A percentile compares a stretch with the other conserved stretches of the same genome.
These are phyloP conservation scores for Blastobasis adustella DNA, from an alignment of 2,888 invertebrate species.

Conservation along the genomic window DNA sequence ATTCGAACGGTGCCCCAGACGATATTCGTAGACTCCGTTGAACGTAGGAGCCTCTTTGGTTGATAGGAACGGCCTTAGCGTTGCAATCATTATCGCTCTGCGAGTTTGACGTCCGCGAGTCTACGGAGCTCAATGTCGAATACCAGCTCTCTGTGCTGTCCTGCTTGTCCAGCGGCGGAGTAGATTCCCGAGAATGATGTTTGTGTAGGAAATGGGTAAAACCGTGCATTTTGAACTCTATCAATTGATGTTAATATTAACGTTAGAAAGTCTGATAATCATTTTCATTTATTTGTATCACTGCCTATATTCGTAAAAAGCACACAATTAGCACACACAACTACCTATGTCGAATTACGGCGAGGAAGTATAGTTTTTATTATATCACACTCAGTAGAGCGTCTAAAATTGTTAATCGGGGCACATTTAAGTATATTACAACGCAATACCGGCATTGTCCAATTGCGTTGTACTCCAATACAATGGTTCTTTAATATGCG, in stretches of 20 bases:
- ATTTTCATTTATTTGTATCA: no score
- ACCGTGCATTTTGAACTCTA: constrained; percentile 55
- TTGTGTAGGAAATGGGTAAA: constrained; percentile 59
- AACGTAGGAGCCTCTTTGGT: constrained; percentile 35
- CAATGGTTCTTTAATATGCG: no score
- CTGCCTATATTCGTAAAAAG: no score
- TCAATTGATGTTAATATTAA: neutral
- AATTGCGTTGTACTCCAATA: no score
- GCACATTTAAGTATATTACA: no score
- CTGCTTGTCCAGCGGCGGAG: constrained; percentile 49
- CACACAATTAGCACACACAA: no score
- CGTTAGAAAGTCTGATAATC: no score
- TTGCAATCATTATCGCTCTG: constrained; percentile 28
- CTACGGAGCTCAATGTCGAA: constrained; percentile 40
- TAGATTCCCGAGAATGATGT: constrained; percentile 44
- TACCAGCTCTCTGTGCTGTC: constrained; percentile 66
- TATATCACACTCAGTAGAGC: no score
- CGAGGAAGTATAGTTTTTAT: no score
- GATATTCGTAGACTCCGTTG: constrained; percentile 42
- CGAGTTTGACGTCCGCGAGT: constrained; percentile 36
- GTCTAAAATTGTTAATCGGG: no score
- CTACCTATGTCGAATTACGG: no score
- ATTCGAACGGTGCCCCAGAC: constrained; percentile 44
- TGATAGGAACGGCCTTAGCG: constrained; percentile 43
- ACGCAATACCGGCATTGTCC: no score